Evolutionary conservation across 2,888 invertebrate species (phyloP), one percentile per base, ranked within the genome.

Genomic region (Eupithecia subumbrata): DNA sequence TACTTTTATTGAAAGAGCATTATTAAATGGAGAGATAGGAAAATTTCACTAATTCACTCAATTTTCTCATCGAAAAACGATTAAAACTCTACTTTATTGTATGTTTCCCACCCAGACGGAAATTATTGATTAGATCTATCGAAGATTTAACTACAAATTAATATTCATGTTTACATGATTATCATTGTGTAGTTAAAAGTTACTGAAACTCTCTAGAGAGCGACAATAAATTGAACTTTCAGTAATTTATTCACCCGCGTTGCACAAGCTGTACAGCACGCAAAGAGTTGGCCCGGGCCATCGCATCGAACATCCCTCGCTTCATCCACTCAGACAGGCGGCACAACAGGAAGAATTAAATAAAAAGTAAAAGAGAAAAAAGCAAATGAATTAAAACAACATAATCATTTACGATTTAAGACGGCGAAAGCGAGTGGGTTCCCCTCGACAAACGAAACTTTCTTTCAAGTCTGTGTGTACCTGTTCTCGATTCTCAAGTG

Each of bases 311-410:
- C 85, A 85, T 82, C 86, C 86, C 84, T 86, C 85, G 87, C 84
- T 82, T 83, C 84, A 88, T 87, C 90, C 92, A 91, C 93, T 92
- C 92, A 90, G 93, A 88, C 94, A 93, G 93, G 94, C 94, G 94
- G 94, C 92, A 85, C 89, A 90, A 90, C 87, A 88, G 84, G 84
- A 90, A 90, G 87, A 88, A 90, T 86, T 83, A 90, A 92, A 90
- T 87, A 88, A 91, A 91, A 92, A 89, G 87, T 86, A 90, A 89
- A 86, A 88, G 84, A 90, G 85, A 88, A 90, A 90, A 90, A 93
- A 93, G 93, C 93, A 91, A 94, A 93, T 91, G 92, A 94, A 94
- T 94, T 93, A 94, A 94, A 94, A 93, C 91, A 94, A 94, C 93
- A 93, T 93, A 93, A 94, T 94, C 91, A 92, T 93, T 93, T 92